These are phyloP conservation scores for Lepidurus apus DNA, from an alignment of 1,140 invertebrate species.

Conservation along the genomic window DNA sequence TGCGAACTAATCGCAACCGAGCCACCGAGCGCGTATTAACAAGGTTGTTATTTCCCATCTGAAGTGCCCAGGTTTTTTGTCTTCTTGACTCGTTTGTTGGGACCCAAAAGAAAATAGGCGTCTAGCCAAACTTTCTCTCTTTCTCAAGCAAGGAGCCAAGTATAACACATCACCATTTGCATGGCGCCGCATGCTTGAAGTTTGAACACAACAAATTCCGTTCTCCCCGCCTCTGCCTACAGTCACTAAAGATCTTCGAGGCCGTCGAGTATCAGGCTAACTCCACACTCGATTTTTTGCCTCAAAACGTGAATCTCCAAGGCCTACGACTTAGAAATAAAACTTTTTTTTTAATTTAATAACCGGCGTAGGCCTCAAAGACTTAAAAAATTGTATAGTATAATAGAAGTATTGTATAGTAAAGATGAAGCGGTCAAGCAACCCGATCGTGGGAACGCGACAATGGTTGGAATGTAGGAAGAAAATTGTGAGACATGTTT, in stretches of 20 bases:
- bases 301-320: too few species aligned
- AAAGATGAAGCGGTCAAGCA: conserved; percentile 15
- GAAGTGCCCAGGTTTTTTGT: background rate
- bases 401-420: background rate
- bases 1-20: background rate
- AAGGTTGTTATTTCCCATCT: background rate
- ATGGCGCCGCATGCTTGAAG: background rate
- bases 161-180: background rate
- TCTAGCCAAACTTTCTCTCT: conserved; percentile 14
- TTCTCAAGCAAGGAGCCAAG: background rate
- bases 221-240: background rate
- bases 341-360: too few species aligned
- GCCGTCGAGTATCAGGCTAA: too few species aligned
- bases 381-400: too few species aligned
- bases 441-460: background rate
- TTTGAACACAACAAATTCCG: background rate
- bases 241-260: too few species aligned
- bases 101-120: background rate
- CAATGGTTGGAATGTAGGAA: background rate
- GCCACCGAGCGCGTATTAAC: background rate
- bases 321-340: too few species aligned
- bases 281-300: too few species aligned
- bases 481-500: background rate
- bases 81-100: background rate
- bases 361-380: too few species aligned